Base-by-base conservation (phyloP, 2,113 vertebrate genomes). In the Zosterops lateralis region DNA sequence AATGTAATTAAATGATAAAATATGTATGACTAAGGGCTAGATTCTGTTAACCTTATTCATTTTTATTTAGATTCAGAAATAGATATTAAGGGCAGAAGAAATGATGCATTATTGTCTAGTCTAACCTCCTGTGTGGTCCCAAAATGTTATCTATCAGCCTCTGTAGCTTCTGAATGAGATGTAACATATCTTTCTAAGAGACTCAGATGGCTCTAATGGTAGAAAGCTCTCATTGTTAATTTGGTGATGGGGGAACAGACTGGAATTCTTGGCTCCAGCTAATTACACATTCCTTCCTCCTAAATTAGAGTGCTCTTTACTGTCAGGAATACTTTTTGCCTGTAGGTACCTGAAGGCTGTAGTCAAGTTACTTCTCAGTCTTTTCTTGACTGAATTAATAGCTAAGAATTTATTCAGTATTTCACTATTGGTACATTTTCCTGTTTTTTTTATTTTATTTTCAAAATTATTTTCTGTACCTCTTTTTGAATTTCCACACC, bases 1-100 rank as follows among this genome's bases (percentile, higher is more conserved):
- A 84, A 84, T 58, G 36, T 45, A 82, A 96, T 90, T 92, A 93
- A 87, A 84, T 60, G 50, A 85, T 84, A 82, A 92, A 88, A 87
- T 50, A 93, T 38, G 73, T 58, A 70, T 87, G 78, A 85, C 17
- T 44, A 42, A 87, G 51, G 44, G 32, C 13, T 51, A 93, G 34
- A 76, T 89, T 79, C 71, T 85, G 57, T 72, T 68, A 88, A 51
- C 18, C 31, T 58, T 57, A 75, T 15, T 76, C 0, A 26, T 82
- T 57, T n/a, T 42, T 36, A 54, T 31, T 82, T 82, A 87, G 54
- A 83, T 90, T 79, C 31, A 84, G 45, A 87, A 87, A 65, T 9
- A 87, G 48, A 57, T 79, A 75, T 53, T 71, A 78, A 84, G 12
- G 66, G 10, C 53, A 96, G 71, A 95, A 54, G 19, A 92, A 84